A percentile compares a stretch with the other conserved stretches of the same genome.
These are phyloP conservation scores for Okamejei kenojei DNA, from an alignment of 2,797 vertebrate species.

Conservation along the genomic window DNA sequence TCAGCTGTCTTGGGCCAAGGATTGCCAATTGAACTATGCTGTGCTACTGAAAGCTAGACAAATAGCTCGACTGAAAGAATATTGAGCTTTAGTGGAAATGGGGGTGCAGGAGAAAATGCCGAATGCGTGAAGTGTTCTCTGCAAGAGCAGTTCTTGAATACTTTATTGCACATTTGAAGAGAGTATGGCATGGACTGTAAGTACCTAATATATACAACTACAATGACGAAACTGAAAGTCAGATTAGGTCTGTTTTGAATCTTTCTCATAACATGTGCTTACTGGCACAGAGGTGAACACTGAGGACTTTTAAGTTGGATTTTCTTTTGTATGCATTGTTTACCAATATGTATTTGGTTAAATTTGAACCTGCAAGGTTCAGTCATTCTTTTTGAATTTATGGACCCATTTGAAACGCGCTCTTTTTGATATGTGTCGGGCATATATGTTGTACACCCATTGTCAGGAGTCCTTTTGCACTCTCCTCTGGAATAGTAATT, in stretches of 20 bases:
- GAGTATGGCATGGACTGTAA: constrained; percentile 64
- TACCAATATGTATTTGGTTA: not conserved
- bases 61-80: constrained; percentile 53
- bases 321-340: not conserved
- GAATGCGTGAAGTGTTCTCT: constrained; percentile 55
- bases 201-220: constrained; percentile 66
- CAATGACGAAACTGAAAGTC: constrained; percentile 81
- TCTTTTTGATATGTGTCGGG: not conserved
- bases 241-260: constrained; percentile 79
- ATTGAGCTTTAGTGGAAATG: constrained; percentile 47
- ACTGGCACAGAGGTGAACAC: constrained; percentile 70
- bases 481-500: not conserved
- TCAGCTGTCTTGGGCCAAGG: constrained; percentile 49
- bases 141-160: constrained; percentile 64
- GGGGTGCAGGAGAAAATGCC: constrained; percentile 52
- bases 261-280: constrained; percentile 91
- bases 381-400: not conserved
- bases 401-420: not conserved
- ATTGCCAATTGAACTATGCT: constrained; percentile 44
- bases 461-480: not conserved
- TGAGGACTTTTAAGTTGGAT: constrained; percentile 62
- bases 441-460: not conserved
- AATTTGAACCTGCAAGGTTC: constrained; percentile 4
- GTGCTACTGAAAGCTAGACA: constrained; percentile 46
- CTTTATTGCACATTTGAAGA: constrained; percentile 62